These are phyloP conservation scores for Amazona guildingii DNA, from an alignment of 2,113 vertebrate species.

Conservation along the genomic window DNA sequence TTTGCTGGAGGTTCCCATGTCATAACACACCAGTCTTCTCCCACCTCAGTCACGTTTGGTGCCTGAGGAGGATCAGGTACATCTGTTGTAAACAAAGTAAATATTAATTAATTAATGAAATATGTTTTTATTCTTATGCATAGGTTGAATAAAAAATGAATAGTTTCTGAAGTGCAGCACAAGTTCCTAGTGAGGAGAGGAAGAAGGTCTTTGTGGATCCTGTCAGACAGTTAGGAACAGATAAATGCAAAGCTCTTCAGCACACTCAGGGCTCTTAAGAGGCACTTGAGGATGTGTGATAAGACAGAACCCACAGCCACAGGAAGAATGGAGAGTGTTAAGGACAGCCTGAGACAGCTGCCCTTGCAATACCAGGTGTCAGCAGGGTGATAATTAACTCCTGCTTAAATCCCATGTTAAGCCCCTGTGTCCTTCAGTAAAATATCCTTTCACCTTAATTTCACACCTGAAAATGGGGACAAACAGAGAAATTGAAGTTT, in stretches of 20 bases:
- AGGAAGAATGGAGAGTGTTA: background rate
- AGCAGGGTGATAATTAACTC: background rate
- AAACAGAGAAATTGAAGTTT: background rate
- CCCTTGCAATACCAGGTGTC: background rate
- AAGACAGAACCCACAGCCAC: background rate
- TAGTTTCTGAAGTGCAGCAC: background rate
- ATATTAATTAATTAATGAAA: background rate
- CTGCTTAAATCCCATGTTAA: background rate
- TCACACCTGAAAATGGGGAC: background rate
- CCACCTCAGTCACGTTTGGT: conserved; percentile 86
- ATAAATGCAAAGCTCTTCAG: background rate
- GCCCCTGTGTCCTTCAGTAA: background rate
- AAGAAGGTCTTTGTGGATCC: background rate
- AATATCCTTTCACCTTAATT: background rate
- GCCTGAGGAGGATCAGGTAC: conserved; percentile 92
- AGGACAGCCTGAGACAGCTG: background rate
- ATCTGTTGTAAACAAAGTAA: conserved; percentile 73
- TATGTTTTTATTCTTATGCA: background rate
- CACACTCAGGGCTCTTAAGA: background rate
- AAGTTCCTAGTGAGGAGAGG: background rate
- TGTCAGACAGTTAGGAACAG: background rate
- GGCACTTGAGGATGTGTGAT: background rate
- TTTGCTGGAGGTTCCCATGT: conserved; percentile 91
- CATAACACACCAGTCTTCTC: conserved; percentile 98
- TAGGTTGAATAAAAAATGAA: background rate